These are phyloP conservation scores for Quadroppia sp. DNA, from an alignment of 2,888 invertebrate species.

Conservation along the genomic window DNA sequence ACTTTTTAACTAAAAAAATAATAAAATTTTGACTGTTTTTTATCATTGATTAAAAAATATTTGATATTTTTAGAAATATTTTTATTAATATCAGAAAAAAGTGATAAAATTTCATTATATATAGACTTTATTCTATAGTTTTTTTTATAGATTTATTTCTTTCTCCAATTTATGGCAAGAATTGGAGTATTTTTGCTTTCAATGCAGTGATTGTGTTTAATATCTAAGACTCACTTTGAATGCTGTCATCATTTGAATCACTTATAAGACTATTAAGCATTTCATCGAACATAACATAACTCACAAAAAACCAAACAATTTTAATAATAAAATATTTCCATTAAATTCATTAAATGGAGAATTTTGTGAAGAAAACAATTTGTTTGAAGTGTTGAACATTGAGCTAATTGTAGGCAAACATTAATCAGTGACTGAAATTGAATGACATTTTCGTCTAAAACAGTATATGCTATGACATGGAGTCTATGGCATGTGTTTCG, in stretches of 20 bases:
- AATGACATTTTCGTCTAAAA: background rate
- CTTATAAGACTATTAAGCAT: background rate
- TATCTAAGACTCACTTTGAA: background rate
- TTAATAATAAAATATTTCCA: background rate
- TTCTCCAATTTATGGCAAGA: too few relatives aligned
- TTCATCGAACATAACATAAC: background rate
- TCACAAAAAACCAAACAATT: background rate
- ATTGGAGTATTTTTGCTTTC: too few relatives aligned
- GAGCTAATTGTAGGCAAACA: background rate
- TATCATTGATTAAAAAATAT: too few relatives aligned
- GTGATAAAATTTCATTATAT: too few relatives aligned
- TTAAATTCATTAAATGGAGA: background rate
- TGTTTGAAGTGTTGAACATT: background rate
- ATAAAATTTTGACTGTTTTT: too few relatives aligned
- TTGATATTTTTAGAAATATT: too few relatives aligned
- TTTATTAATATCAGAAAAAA: too few relatives aligned
- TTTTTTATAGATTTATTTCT: too few relatives aligned
- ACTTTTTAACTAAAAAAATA: too few relatives aligned
- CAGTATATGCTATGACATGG: background rate
- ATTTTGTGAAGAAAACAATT: background rate
- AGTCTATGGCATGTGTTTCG: slow-evolving; percentile 16
- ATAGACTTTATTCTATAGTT: too few relatives aligned
- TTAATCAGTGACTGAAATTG: background rate
- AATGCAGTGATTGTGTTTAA: too few relatives aligned
- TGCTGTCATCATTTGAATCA: background rate